These are phyloP conservation scores for Taurulus bubalis DNA, from an alignment of 2,113 vertebrate species.

Conservation along the genomic window DNA sequence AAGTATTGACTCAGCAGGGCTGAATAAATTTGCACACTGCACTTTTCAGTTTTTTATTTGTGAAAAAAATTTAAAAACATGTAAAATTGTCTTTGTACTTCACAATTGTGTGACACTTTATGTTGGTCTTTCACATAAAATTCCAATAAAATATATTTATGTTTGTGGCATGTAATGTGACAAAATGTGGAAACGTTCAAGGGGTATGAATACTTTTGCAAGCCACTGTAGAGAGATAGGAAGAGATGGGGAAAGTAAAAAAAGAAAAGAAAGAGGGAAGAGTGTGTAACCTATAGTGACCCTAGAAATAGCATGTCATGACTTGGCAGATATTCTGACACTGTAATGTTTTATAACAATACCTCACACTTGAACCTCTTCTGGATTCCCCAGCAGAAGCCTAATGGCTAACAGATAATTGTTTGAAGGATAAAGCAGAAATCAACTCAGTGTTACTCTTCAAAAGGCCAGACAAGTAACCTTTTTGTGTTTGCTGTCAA, in stretches of 20 bases:
- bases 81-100: too few relatives aligned
- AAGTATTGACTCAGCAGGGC: too few relatives aligned
- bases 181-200: too few relatives aligned
- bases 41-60: too few relatives aligned
- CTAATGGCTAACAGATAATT: slow-evolving; percentile 37
- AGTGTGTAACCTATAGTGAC: slow-evolving; percentile 24
- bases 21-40: too few relatives aligned
- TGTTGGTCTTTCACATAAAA: too few relatives aligned
- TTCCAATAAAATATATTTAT: too few relatives aligned
- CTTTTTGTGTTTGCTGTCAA: neutral
- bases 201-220: too few relatives aligned
- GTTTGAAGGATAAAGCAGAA: slow-evolving; percentile 3
- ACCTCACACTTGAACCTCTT: slow-evolving; percentile 27
- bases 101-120: too few relatives aligned
- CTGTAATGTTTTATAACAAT: slow-evolving; percentile 33
- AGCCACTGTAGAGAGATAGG: slow-evolving; percentile 30
- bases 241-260: slow-evolving; percentile 34
- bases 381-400: slow-evolving; percentile 19
- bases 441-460: neutral
- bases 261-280: slow-evolving; percentile 9
- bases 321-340: slow-evolving; percentile 42
- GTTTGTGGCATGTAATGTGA: too few relatives aligned
- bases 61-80: too few relatives aligned
- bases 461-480: neutral
- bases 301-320: slow-evolving; percentile 51